Percentiles rank a stretch among this genome's conserved stretches.
Evolutionary conservation across 2,888 invertebrate species (phyloP).

Genomic region (Schizaphis graminum): DNA sequence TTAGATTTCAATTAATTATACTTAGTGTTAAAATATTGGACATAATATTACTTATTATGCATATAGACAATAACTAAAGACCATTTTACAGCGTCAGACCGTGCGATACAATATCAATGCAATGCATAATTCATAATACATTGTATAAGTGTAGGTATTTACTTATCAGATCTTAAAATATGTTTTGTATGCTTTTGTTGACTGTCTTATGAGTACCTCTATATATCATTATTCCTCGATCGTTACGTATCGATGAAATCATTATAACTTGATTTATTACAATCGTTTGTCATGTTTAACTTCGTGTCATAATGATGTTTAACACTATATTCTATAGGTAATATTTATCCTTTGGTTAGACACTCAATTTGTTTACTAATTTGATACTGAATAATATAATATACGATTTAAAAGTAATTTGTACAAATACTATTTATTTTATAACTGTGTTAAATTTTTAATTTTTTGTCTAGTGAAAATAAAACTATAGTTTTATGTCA

Average conservation of each 20-base stretch:
- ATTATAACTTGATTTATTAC: constrained; percentile 58
- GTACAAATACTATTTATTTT: neutral
- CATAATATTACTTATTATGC: neutral
- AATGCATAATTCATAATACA: neutral
- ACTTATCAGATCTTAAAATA: constrained; percentile 36
- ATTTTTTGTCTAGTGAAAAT: neutral
- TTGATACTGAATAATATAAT: neutral
- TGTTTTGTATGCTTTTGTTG: constrained; percentile 4
- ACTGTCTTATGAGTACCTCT: neutral
- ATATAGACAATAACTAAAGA: neutral
- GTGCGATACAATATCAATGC: neutral
- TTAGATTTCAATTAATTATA: neutral
- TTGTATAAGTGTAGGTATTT: neutral
- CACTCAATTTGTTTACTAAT: constrained; percentile 15
- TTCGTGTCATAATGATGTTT: constrained; percentile 41
- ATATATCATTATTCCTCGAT: constrained; percentile 37
- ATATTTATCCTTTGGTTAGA: neutral
- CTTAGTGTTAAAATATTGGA: neutral
- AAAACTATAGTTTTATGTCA: neutral
- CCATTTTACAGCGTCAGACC: neutral
- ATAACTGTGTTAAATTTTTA: neutral
- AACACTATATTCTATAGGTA: neutral
- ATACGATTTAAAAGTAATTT: neutral
- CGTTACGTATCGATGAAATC: constrained; percentile 53
- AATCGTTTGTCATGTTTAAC: constrained; percentile 47